Percentiles rank a stretch among this genome's conserved stretches.
phyloP scores from a whole-genome alignment of 2,113 vertebrate genomes.

The Aptenodytes patagonicus region DNA sequence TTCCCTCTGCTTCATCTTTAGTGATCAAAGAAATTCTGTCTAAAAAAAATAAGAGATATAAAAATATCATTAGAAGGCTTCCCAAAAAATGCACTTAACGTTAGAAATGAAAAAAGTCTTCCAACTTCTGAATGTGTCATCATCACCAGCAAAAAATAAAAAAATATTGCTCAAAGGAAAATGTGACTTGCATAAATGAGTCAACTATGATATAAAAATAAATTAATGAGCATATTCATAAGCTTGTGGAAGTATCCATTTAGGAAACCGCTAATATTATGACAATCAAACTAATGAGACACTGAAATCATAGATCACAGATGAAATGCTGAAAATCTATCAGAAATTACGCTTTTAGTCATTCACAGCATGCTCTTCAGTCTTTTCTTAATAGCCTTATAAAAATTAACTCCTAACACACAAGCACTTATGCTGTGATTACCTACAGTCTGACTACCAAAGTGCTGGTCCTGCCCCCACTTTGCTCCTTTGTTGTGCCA shows the following conservation, averaged over 20 bases:
- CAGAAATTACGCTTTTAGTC: constrained; percentile 23
- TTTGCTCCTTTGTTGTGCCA: neutral
- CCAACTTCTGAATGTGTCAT: constrained; percentile 28
- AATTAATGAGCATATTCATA: constrained; percentile 63
- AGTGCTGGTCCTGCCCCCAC: neutral
- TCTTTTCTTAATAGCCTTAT: neutral
- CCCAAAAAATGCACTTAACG: neutral
- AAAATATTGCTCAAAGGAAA: constrained; percentile 8
- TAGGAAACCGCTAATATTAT: constrained; percentile 61
- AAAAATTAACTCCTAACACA: constrained; percentile 5
- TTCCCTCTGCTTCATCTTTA: constrained; percentile 84
- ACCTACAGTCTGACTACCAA: neutral
- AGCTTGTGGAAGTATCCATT: constrained; percentile 46
- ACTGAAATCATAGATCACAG: constrained; percentile 23
- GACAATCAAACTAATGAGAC: constrained; percentile 63
- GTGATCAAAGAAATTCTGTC: constrained; percentile 89
- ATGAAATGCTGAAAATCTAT: constrained; percentile 30
- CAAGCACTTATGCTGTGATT: neutral
- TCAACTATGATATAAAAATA: constrained; percentile 52
- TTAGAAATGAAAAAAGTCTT: neutral
- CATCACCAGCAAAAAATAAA: neutral
- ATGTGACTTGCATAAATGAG: constrained; percentile 45
- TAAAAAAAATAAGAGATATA: constrained; percentile 56
- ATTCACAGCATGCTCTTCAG: neutral
- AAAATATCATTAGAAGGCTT: constrained; percentile 28